Base-by-base conservation (phyloP, 1,140 invertebrate species). In the Drosophila tristis region DNA sequence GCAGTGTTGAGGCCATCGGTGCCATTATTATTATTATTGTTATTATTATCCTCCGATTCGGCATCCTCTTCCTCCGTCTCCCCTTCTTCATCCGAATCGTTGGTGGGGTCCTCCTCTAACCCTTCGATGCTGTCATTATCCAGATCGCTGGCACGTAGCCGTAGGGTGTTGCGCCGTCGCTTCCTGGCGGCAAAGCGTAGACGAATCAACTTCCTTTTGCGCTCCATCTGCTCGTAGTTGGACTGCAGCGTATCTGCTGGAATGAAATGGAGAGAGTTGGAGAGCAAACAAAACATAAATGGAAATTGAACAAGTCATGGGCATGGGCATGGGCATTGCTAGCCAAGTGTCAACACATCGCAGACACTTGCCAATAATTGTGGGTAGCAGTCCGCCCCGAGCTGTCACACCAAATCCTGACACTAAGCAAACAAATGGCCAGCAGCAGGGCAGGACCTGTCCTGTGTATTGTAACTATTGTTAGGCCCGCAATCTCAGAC, bases 321-420 rank as follows among this genome's bases (percentile, higher is more conserved):
- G 9, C 47, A 59, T 20, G 39, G 16, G 16, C 16, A 20, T 20
- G 31, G 43, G 9, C 47, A 59, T 20, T 39, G 44, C 29, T 31
- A 39, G 48, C 45, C 26, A 59, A 55, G 25, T 39, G 20, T n/a
- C 11, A 39, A 66, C 35, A 45, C 35, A 80, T 65, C 45, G 20
- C 57, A 29, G 44, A 59, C 57, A 80, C 60, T 77, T 68, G 78
- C 57, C 74, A 87, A 85, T 85, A 85, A 85, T 85, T 85, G 78
- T 54, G 48, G 68, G 70, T 65, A 61, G 64, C 31, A 25, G 35
- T 26, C 42, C 47, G 80, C 39, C 60, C 44, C 2, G 42, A 49
- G 51, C 64, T 85, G 81, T 86, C 78, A 78, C 29, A 39, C 11
- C 35, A 13, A 49, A 43, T 43, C 44, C 13, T 86, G 82, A 86